Evolutionary conservation across 2,888 invertebrate genomes (phyloP).

Genomic region (Nomada fabriciana): DNA sequence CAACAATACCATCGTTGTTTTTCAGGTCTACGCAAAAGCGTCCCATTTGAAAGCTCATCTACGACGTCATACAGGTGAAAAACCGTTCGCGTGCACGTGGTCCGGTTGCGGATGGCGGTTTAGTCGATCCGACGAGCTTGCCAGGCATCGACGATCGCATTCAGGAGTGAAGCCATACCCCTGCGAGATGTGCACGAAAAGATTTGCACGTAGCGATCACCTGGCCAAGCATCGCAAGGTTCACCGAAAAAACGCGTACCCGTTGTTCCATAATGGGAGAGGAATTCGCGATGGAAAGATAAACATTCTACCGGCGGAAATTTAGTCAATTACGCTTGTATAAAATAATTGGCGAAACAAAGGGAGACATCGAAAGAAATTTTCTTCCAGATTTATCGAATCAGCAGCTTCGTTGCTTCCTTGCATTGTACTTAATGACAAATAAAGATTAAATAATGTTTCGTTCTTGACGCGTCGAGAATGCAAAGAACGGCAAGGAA

Average conservation of each 20-base stretch:
- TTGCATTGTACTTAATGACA: constrained; percentile 35
- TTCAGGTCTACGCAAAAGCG: constrained; percentile 94
- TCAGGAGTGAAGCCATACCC: constrained; percentile 97
- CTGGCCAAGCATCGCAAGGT: constrained; percentile 96
- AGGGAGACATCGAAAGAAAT: constrained; percentile 6
- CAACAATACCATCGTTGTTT: background rate
- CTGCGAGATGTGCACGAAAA: constrained; percentile 94
- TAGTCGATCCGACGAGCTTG: constrained; percentile 96
- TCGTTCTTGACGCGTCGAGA: background rate
- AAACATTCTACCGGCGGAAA: constrained; percentile 74
- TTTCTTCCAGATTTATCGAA: constrained; percentile 6
- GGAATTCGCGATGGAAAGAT: constrained; percentile 77
- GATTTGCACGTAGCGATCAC: constrained; percentile 97
- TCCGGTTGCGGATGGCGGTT: constrained; percentile 96
- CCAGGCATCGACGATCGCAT: constrained; percentile 96
- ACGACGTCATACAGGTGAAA: constrained; percentile 93
- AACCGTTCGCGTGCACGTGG: constrained; percentile 91
- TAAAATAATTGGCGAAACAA: background rate
- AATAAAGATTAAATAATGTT: background rate
- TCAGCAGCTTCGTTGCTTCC: background rate
- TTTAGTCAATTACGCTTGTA: constrained; percentile 60
- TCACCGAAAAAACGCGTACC: constrained; percentile 87
- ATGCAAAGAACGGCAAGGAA: background rate
- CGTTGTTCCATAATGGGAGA: constrained; percentile 77
- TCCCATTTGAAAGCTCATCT: constrained; percentile 96